Percentiles rank a stretch among this genome's conserved stretches.
phyloP scores from a whole-genome alignment of 2,797 vertebrate species.

The Sebastiscus tertius region DNA sequence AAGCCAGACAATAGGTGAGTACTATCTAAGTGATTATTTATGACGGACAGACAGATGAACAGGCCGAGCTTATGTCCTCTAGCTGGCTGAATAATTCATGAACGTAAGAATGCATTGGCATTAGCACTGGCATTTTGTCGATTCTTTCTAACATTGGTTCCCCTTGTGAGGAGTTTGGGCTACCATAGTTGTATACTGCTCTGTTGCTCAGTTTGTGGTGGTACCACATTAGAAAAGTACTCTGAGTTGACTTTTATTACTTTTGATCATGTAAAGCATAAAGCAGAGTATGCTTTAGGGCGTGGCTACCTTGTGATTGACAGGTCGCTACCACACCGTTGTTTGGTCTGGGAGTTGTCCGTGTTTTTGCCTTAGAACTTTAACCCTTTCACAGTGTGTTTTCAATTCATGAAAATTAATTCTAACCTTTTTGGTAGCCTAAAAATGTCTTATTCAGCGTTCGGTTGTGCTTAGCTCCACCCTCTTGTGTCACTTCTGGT shows the following conservation, averaged over 20 bases:
- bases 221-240: background rate
- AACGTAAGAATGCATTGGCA: background rate
- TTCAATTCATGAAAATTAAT: too few relatives aligned
- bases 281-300: too few relatives aligned
- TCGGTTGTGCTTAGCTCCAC: too few relatives aligned
- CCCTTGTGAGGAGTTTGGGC: background rate
- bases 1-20: constrained; percentile 37
- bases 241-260: background rate
- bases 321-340: too few relatives aligned
- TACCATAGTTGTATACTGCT: background rate
- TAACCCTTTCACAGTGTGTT: too few relatives aligned
- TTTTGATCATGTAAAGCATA: background rate
- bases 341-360: too few relatives aligned
- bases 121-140: constrained; percentile 12
- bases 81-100: constrained; percentile 34
- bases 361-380: too few relatives aligned
- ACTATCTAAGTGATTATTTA: constrained; percentile 28
- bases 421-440: too few relatives aligned
- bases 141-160: constrained; percentile 14
- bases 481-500: too few relatives aligned
- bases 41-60: constrained; percentile 14
- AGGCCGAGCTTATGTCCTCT: background rate
- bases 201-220: background rate
- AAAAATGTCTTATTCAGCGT: too few relatives aligned
- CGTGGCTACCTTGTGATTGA: too few relatives aligned